Evolutionary conservation across 2,888 invertebrate genomes (phyloP).

Genomic region (Cerastis rubricosa): DNA sequence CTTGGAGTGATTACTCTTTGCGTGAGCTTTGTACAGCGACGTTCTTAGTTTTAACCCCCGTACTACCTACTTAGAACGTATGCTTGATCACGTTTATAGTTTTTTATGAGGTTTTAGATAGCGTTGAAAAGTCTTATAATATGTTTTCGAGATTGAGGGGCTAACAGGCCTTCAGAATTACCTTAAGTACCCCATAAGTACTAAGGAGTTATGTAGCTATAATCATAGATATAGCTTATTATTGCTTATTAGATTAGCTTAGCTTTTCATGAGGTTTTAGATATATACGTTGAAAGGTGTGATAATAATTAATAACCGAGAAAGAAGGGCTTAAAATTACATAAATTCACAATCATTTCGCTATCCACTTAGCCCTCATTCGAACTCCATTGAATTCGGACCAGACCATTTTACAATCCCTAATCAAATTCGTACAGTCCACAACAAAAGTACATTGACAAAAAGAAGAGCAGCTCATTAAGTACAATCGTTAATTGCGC

Average conservation of each 20-base stretch:
- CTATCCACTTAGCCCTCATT: slow-evolving; percentile 17
- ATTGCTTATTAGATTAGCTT: not conserved
- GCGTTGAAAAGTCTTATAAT: not conserved
- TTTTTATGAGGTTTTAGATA: not conserved
- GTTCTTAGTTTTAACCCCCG: not conserved
- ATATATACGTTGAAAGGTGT: not conserved
- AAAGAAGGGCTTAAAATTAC: not conserved
- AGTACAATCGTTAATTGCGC: slow-evolving; percentile 84
- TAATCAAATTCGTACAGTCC: slow-evolving; percentile 65
- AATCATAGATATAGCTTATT: not conserved
- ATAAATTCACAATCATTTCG: slow-evolving; percentile 14
- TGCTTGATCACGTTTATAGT: not conserved
- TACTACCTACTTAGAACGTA: not conserved
- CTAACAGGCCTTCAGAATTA: not conserved
- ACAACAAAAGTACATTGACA: slow-evolving; percentile 67
- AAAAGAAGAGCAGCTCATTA: slow-evolving; percentile 79
- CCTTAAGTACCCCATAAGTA: no score
- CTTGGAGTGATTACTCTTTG: not conserved
- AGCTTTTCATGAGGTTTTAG: not conserved
- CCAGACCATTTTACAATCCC: slow-evolving; percentile 33
- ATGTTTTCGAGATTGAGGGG: not conserved
- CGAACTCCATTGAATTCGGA: slow-evolving; percentile 37
- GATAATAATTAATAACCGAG: not conserved
- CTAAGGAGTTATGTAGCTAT: not conserved
- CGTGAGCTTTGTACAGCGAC: not conserved